These are phyloP conservation scores for Scarus forsteni DNA, from an alignment of 2,797 vertebrate species.

Conservation along the genomic window DNA sequence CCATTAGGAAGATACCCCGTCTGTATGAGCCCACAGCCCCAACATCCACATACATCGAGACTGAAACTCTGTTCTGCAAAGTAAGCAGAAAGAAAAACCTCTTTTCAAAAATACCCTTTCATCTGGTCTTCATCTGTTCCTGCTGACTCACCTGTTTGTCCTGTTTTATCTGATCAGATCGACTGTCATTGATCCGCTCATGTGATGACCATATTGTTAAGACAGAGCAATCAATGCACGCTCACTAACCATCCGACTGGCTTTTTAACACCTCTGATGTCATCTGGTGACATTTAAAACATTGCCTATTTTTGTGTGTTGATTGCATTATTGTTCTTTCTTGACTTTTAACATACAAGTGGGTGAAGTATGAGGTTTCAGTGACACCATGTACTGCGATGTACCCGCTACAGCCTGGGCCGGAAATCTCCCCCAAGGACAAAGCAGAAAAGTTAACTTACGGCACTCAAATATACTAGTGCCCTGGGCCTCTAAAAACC, in stretches of 20 bases:
- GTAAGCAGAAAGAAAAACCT: conserved; percentile 26
- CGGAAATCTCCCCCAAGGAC: too few relatives aligned
- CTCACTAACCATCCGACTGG: conserved; percentile 21
- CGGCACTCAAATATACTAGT: too few relatives aligned
- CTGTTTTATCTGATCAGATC: conserved; percentile 52
- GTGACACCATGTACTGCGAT: too few relatives aligned
- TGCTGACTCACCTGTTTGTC: conserved; percentile 52
- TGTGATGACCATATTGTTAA: conserved; percentile 39
- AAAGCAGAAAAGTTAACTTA: too few relatives aligned
- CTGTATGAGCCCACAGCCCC: conserved; percentile 24
- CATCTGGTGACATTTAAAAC: neutral
- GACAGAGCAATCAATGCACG: conserved; percentile 69
- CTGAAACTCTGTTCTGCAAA: neutral
- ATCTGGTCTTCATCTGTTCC: conserved; percentile 32
- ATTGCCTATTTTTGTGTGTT: neutral
- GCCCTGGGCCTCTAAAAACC: too few relatives aligned
- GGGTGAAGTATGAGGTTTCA: too few relatives aligned
- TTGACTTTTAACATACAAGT: too few relatives aligned
- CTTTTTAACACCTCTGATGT: conserved; percentile 16
- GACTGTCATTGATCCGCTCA: conserved; percentile 55
- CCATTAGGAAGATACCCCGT: conserved; percentile 49
- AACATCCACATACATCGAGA: neutral
- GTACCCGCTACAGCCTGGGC: too few relatives aligned
- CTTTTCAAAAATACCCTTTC: conserved; percentile 27
- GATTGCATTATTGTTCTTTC: neutral